phyloP scores from a whole-genome alignment of 2,797 vertebrate species.

The Peromyscus nudipes region DNA sequence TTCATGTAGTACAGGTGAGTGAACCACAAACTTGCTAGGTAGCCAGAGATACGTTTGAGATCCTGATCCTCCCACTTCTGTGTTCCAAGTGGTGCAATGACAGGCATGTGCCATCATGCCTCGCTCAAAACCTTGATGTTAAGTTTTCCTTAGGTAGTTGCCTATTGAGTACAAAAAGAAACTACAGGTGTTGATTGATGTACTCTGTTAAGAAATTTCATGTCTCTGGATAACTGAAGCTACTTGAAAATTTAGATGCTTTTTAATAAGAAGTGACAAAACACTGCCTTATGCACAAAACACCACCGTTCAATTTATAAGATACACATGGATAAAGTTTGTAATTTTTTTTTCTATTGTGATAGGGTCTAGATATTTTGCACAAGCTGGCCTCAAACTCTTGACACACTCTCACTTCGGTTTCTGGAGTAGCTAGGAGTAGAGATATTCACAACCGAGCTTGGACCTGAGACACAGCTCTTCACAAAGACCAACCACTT shows the following conservation, averaged over 20 bases:
- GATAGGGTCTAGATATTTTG: not conserved
- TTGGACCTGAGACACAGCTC: not conserved
- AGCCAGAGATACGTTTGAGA: not conserved
- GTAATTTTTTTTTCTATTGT: not conserved
- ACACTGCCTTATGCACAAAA: not conserved
- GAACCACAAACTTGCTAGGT: not conserved
- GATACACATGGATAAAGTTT: not conserved
- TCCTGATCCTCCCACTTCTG: not conserved
- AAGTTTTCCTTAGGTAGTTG: constrained; percentile 79
- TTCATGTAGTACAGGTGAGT: not conserved
- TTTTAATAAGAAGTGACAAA: not conserved
- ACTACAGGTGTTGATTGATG: constrained; percentile 77
- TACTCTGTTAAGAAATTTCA: constrained; percentile 79
- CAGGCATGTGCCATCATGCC: not conserved
- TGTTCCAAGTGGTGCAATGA: not conserved
- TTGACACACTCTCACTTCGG: not conserved
- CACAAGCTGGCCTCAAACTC: not conserved
- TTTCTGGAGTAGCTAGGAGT: not conserved
- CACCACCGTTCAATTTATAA: not conserved
- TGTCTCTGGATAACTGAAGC: constrained; percentile 80
- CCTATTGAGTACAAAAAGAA: constrained; percentile 69
- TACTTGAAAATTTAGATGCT: constrained; percentile 65
- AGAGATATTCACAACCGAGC: not conserved
- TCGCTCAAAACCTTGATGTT: constrained; percentile 57
- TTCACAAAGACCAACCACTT: not conserved